Evolutionary conservation across 2,888 invertebrate genomes (phyloP).

Genomic region (Ecliptopera silaceata): DNA sequence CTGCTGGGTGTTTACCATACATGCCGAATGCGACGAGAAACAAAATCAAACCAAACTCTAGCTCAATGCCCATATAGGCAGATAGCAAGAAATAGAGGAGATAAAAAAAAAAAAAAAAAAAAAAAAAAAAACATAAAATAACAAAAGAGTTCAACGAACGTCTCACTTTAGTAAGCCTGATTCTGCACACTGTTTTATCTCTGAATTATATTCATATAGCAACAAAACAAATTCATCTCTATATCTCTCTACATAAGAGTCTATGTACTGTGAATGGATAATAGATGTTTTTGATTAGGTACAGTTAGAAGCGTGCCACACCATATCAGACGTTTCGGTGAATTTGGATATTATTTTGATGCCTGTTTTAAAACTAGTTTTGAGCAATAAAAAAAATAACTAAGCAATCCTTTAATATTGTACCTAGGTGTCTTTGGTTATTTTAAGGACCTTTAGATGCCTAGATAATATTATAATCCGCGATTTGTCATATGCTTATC

Average conservation of each 20-base stretch:
- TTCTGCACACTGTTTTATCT: conserved; percentile 38
- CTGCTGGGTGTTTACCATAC: too few species aligned
- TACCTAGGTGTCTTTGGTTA: too few species aligned
- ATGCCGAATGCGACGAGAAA: too few species aligned
- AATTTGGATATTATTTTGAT: conserved; percentile 12
- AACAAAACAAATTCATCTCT: conserved; percentile 33
- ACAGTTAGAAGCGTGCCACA: conserved; percentile 47
- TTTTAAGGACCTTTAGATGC: too few species aligned
- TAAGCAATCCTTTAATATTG: neutral
- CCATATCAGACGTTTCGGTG: conserved; percentile 26
- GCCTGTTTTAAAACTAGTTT: conserved; percentile 15
- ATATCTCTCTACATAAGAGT: conserved; percentile 10
- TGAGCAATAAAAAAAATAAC: neutral
- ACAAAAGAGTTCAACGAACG: conserved; percentile 51
- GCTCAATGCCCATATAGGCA: too few species aligned
- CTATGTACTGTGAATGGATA: neutral
- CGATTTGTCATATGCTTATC: too few species aligned
- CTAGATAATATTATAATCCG: too few species aligned
- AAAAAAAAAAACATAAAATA: conserved; percentile 27
- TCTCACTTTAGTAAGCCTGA: conserved; percentile 40
- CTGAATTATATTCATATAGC: conserved; percentile 14
- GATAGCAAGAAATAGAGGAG: too few species aligned
- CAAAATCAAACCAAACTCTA: too few species aligned
- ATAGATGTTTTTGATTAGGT: conserved; percentile 22
- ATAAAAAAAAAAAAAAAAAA: too few species aligned